A percentile compares a stretch with the other conserved stretches of the same genome.
Evolutionary conservation across 1,140 invertebrate genomes (phyloP).

Genomic region (Eulimnadia texana): DNA sequence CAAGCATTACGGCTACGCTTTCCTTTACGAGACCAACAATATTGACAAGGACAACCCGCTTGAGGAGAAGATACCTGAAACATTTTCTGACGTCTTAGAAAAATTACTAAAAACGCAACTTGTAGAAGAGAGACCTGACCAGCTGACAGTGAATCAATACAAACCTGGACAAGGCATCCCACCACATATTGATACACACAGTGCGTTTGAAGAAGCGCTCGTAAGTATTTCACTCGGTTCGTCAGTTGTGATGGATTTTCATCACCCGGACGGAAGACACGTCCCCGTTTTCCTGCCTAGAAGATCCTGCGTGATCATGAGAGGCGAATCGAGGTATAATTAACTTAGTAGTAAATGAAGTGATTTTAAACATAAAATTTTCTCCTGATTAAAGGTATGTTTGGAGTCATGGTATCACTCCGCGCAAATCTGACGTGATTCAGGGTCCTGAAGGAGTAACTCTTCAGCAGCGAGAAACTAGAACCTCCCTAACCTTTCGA

Average conservation of each 20-base stretch:
- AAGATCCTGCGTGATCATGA: conserved; percentile 73
- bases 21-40: conserved; percentile 77
- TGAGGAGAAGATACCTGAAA: conserved; percentile 46
- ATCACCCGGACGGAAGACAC: conserved; percentile 41
- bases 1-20: conserved; percentile 88
- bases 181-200: conserved; percentile 87
- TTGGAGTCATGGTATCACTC: conserved; percentile 75
- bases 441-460: conserved; percentile 33
- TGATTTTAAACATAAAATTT: not conserved
- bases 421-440: conserved; percentile 66
- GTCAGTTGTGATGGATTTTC: conserved; percentile 78
- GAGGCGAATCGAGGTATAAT: conserved; percentile 51
- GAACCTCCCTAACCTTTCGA: conserved; percentile 82
- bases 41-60: conserved; percentile 58
- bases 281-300: conserved; percentile 48
- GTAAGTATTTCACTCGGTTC: conserved; percentile 75
- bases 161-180: conserved; percentile 87
- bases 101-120: conserved; percentile 37
- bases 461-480: conserved; percentile 38
- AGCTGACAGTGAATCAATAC: conserved; percentile 87
- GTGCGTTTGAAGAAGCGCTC: conserved; percentile 78
- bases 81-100: conserved; percentile 51
- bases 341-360: conserved; percentile 20
- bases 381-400: conserved; percentile 41
- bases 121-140: conserved; percentile 50